A percentile compares a stretch with the other conserved stretches of the same genome.
Evolutionary conservation across 2,113 vertebrate species (phyloP).

Genomic region (Gavia stellata): DNA sequence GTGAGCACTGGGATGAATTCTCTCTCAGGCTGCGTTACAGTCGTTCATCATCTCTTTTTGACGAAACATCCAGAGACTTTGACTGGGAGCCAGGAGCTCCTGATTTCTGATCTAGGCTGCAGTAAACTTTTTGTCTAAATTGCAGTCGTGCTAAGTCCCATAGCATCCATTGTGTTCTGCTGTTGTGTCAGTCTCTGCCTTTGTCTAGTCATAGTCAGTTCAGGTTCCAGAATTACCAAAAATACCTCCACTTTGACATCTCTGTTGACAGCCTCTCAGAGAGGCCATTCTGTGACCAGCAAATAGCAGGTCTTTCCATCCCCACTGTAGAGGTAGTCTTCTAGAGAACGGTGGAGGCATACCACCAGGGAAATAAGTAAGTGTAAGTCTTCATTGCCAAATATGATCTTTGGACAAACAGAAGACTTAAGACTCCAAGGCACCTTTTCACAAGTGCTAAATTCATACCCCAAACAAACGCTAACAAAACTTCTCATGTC

Average conservation of each 20-base stretch:
- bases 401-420: neutral
- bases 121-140: neutral
- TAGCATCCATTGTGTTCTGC: neutral
- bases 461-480: neutral
- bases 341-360: neutral
- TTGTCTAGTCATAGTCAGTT: neutral
- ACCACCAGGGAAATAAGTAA: neutral
- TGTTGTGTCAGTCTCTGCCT: neutral
- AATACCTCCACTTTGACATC: neutral
- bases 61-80: neutral
- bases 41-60: neutral
- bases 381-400: neutral
- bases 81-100: neutral
- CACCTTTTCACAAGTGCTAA: conserved; percentile 36
- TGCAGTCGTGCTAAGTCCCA: neutral
- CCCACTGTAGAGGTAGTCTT: neutral
- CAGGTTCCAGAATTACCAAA: neutral
- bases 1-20: neutral
- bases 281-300: neutral
- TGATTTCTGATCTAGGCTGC: neutral
- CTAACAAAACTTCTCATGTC: conserved; percentile 7
- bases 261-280: neutral
- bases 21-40: neutral
- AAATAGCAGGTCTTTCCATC: neutral
- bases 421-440: conserved; percentile 45